phyloP scores from a whole-genome alignment of 1,140 invertebrate species.

The Neuroterus valhalla region DNA sequence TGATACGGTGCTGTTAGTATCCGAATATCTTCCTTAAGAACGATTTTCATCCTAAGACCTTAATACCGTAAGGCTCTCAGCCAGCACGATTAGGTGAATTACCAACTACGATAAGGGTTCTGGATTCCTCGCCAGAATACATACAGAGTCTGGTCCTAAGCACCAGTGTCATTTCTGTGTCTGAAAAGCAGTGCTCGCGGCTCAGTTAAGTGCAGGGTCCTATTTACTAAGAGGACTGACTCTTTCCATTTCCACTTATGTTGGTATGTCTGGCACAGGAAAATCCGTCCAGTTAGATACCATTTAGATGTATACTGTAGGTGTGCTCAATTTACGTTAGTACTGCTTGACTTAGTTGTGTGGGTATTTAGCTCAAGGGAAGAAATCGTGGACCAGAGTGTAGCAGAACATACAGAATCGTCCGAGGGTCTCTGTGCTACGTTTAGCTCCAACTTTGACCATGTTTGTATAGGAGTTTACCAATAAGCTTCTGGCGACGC shows the following conservation, averaged over 20 bases:
- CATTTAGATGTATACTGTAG: conserved; percentile 3
- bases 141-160: conserved; percentile 37
- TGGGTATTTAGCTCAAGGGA: conserved; percentile 28
- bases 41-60: conserved; percentile 43
- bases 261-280: not conserved
- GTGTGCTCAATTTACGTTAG: not conserved
- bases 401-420: conserved; percentile 14
- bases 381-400: conserved; percentile 14
- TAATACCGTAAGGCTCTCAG: conserved; percentile 44
- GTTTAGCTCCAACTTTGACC: conserved; percentile 13
- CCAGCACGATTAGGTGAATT: conserved; percentile 45
- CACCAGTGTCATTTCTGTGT: conserved; percentile 42
- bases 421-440: conserved; percentile 22
- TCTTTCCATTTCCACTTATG: conserved; percentile 12
- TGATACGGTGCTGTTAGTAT: not conserved
- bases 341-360: conserved; percentile 2
- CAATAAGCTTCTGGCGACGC: not conserved
- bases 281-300: conserved; percentile 1
- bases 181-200: not conserved
- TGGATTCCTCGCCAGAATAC: conserved; percentile 31
- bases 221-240: conserved; percentile 4
- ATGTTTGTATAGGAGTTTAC: conserved; percentile 18
- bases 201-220: conserved; percentile 14
- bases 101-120: conserved; percentile 45
- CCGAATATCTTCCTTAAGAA: conserved; percentile 32